These are phyloP conservation scores for Andrena haemorrhoa DNA, from an alignment of 2,888 invertebrate genomes.

Conservation along the genomic window DNA sequence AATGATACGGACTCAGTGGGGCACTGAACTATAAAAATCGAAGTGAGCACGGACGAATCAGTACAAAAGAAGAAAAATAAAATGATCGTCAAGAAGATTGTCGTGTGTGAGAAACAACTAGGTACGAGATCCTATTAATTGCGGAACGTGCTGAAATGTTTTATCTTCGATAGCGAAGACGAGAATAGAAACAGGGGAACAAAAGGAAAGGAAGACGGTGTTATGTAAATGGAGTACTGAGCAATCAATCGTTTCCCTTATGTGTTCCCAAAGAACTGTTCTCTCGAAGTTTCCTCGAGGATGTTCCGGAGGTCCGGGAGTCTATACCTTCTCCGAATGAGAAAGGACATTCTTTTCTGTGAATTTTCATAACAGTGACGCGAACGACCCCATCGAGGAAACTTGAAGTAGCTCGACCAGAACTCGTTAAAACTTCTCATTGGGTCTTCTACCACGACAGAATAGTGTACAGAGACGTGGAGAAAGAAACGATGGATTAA, in stretches of 20 bases:
- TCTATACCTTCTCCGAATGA: background rate
- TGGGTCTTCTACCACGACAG: constrained; percentile 34
- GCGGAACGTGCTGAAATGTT: background rate
- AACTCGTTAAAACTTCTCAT: constrained; percentile 20
- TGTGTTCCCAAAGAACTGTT: constrained; percentile 14
- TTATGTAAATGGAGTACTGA: background rate
- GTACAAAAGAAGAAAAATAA: background rate
- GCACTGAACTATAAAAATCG: no score
- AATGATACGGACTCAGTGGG: no score
- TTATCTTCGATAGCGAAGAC: background rate
- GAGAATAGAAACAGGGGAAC: background rate
- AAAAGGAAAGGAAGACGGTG: background rate
- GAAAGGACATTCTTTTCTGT: background rate
- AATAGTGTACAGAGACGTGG: constrained; percentile 56
- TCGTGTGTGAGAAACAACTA: background rate
- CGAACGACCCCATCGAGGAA: constrained; percentile 19
- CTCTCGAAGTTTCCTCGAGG: constrained; percentile 47
- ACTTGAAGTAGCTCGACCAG: constrained; percentile 30
- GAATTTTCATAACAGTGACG: background rate
- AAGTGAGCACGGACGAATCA: no score
- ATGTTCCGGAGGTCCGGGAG: background rate
- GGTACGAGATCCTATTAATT: background rate
- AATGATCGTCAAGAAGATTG: background rate
- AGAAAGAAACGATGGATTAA: constrained; percentile 60
- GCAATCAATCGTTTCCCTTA: constrained; percentile 40